Conservation (phyloP, 2,797 vertebrate species). For the Gymnoscopelus microlampas region DNA sequence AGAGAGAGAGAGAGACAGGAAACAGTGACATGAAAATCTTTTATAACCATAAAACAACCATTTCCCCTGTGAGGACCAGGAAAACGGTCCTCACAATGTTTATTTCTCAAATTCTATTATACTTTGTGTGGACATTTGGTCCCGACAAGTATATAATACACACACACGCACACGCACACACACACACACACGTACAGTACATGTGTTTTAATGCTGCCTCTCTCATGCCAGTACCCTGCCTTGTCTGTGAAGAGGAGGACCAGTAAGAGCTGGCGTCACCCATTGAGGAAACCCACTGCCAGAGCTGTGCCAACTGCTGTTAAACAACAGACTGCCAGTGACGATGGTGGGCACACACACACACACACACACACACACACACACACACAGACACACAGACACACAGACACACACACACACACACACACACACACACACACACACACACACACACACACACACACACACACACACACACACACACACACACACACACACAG, state of each 20-base stretch:
- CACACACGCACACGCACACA: slow-evolving; percentile 13
- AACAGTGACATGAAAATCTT: too few species aligned
- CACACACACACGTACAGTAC: background rate
- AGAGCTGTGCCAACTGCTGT: slow-evolving; percentile 91
- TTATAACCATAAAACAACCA: too few species aligned
- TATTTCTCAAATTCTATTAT: too few species aligned
- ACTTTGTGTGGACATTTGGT: background rate
- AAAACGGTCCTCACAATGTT: too few species aligned
- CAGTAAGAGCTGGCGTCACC: slow-evolving; percentile 93
- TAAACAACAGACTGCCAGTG: slow-evolving; percentile 89
- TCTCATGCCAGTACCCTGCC: slow-evolving; percentile 63
- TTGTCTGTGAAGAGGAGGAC: slow-evolving; percentile 82
- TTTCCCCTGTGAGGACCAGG: too few species aligned
- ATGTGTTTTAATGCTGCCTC: slow-evolving; percentile 23
- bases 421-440: background rate
- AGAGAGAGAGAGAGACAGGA: too few species aligned
- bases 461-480: slow-evolving; percentile 4
- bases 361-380: slow-evolving; percentile 1
- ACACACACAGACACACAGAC: background rate
- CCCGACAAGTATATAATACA: background rate
- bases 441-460: background rate
- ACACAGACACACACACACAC: background rate
- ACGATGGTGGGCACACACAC: slow-evolving; percentile 84
- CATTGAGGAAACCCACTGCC: slow-evolving; percentile 90
- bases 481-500: slow-evolving; percentile 3